Evolutionary conservation across 2,888 invertebrate species (phyloP).

Genomic region (Abscondita cerata): DNA sequence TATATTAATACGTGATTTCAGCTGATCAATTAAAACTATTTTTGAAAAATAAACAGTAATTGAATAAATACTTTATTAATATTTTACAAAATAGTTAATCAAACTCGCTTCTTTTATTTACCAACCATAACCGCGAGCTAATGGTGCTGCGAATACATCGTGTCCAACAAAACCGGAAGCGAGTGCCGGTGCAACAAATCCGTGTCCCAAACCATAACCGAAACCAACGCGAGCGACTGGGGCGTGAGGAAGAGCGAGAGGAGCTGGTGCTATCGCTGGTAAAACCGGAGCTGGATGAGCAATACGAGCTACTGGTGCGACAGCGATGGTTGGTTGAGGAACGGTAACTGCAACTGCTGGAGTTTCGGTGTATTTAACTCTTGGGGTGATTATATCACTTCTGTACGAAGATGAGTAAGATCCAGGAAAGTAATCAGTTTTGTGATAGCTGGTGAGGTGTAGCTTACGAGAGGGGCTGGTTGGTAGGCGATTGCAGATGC

Average conservation of each 20-base stretch:
- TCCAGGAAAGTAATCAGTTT: not conserved
- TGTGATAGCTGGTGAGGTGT: not conserved
- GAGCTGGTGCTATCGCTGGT: not conserved
- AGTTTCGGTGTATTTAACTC: not conserved
- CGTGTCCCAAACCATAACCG: too few relatives aligned
- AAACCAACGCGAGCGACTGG: too few relatives aligned
- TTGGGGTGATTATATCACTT: not conserved
- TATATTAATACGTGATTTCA: too few relatives aligned
- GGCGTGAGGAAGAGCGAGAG: too few relatives aligned
- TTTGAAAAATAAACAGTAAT: too few relatives aligned
- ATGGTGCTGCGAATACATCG: not conserved
- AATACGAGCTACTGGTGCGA: not conserved
- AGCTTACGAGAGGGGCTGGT: not conserved
- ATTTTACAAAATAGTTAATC: too few relatives aligned
- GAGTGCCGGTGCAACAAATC: too few relatives aligned
- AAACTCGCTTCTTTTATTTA: too few relatives aligned
- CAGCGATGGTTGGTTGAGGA: not conserved
- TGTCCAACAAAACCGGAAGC: too few relatives aligned
- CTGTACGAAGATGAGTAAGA: constrained; percentile 4
- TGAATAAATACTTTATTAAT: too few relatives aligned
- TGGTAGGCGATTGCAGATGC: not conserved
- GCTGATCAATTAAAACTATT: too few relatives aligned
- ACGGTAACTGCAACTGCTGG: not conserved
- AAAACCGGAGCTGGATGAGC: too few relatives aligned
- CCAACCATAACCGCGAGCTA: not conserved